Conservation (phyloP, 2,888 invertebrate species). For the Drosophila barbarae region DNA sequence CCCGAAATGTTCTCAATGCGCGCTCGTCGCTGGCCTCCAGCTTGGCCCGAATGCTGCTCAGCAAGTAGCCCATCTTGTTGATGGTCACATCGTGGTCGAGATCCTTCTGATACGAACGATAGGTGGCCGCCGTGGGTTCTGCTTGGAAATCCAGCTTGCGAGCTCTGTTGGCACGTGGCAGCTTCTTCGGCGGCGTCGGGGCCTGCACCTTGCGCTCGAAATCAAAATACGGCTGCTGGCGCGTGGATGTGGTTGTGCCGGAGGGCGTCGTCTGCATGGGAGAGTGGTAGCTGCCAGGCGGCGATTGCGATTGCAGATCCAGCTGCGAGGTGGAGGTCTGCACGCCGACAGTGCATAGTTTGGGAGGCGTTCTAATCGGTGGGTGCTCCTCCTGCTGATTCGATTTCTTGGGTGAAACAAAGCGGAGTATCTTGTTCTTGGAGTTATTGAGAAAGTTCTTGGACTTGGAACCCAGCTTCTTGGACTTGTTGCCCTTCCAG, state of each 20-base stretch:
- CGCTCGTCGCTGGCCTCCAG: conserved; percentile 76
- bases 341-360: conserved; percentile 70
- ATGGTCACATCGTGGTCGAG: conserved; percentile 76
- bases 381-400: conserved; percentile 43
- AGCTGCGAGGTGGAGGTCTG: conserved; percentile 67
- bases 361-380: conserved; percentile 24
- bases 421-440: conserved; percentile 74
- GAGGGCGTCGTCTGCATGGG: conserved; percentile 67
- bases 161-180: conserved; percentile 49
- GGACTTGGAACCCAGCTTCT: conserved; percentile 54
- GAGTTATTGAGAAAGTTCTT: conserved; percentile 73
- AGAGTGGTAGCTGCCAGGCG: conserved; percentile 78
- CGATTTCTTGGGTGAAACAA: conserved; percentile 75
- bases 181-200: conserved; percentile 66
- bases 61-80: conserved; percentile 76
- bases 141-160: conserved; percentile 71
- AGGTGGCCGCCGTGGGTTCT: conserved; percentile 57
- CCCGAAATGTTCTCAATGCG: conserved; percentile 73
- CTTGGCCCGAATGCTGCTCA: conserved; percentile 76
- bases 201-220: conserved; percentile 76
- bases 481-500: conserved; percentile 62
- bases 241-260: conserved; percentile 34
- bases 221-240: conserved; percentile 67
- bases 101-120: conserved; percentile 77
- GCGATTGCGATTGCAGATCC: conserved; percentile 69